Base-by-base conservation (phyloP, 2,888 invertebrate species). In the Caenorhabditis zanzibari region DNA sequence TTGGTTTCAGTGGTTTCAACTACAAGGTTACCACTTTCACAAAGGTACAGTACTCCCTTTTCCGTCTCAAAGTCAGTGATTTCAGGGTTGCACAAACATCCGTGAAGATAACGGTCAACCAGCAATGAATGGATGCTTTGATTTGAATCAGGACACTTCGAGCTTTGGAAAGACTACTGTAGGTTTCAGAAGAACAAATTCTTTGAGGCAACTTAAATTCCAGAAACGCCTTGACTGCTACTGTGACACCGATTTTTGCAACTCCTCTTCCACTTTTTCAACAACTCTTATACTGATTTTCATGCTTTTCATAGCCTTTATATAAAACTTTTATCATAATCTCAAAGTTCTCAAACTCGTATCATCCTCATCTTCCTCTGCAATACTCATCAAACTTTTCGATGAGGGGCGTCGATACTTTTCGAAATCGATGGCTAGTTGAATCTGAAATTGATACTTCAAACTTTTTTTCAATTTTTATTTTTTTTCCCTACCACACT, bases 161-260 rank as follows among this genome's bases (percentile, higher is more conserved):
- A 76, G 44, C 22, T 56, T 66, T 38, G 76, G 76, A 35, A 68
- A 52, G 52, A 61, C 68, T 49, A 69, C 69, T 1, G 74, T 74
- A 41, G 41, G 54, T 61, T 49, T 49, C n/a, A n/a, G n/a, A n/a
- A n/a, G n/a, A n/a, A n/a, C n/a, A n/a, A n/a, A n/a, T n/a, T n/a
- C n/a, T n/a, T n/a, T n/a, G n/a, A n/a, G n/a, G n/a, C n/a, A n/a
- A n/a, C n/a, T n/a, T 10, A 0, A n/a, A 1, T 54, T 71, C 10
- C 61, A 72, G 74, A 56, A 66, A 28, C 74, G 74, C 22, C n/a
- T 75, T 28, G 75, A 75, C 16, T 75, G 75, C 66, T 75, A 75
- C 35, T 75, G 75, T 24, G 64, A 64, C 24, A 32, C n/a, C 1
- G 75, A 75, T 16, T 75, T 75, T 26, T 75, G 75, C 38, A 75